Base-by-base conservation (phyloP, 2,888 invertebrate species). In the Adelphocoris suturalis region DNA sequence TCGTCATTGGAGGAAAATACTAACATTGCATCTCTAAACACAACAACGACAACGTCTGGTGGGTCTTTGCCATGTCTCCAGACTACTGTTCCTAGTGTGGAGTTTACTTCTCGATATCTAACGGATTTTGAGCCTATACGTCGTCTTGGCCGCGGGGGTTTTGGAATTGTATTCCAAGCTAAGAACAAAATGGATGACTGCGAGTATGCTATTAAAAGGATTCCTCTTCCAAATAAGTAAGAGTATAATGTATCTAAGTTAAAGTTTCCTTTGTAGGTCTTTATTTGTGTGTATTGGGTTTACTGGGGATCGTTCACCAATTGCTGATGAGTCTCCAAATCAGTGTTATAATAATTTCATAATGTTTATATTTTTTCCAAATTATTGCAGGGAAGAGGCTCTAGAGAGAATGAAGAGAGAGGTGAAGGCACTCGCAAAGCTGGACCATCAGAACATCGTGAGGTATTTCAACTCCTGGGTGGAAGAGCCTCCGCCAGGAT, bases 381-480 rank as follows among this genome's bases (percentile, higher is more conserved):
- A 37, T 37, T 61, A 16, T 85, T 57, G 85, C 37, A 97, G 97
- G 92, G 95, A 96, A 92, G 95, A 96, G 89, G 97, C 97, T 2
- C 95, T 97, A 87, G 97, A 98, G 91, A 96, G 97, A 19, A 99
- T 99, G 0, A 95, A 98, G 94, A 95, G 99, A 68, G 99, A 99
- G 94, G 99, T 99, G 0, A 97, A 97, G 91, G 98, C 98, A 0
- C 94, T 99, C 68, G 99, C 99, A 0, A 97, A 97, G 93, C 94
- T 99, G 90, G 99, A 99, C 91, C 99, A 99, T 94, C 96, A 96
- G 78, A 97, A 99, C 93, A 99, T 99, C 92, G 99, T 99, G 86
- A 95, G 99, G 0, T 99, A 99, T 94, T 98, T 97, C 93, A 97
- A 98, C 94, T 97, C 99, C 0, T 99, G 99, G 99, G 95, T 98